These are phyloP conservation scores for Galaxias olidus DNA, from an alignment of 2,797 vertebrate genomes.

Conservation along the genomic window DNA sequence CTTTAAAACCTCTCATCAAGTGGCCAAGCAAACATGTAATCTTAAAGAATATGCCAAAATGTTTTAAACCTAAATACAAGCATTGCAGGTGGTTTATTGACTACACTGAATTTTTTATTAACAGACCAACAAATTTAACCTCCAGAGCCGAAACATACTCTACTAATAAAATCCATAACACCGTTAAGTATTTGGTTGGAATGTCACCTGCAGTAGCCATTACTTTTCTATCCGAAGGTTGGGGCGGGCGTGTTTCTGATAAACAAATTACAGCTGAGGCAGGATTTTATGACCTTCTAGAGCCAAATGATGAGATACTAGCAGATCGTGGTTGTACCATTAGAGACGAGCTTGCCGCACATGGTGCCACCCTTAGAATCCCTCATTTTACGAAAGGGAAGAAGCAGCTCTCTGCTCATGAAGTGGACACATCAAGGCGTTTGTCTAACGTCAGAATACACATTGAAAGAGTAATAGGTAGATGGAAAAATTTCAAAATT, in stretches of 20 bases:
- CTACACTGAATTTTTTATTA: too few species aligned
- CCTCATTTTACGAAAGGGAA: conserved; percentile 19
- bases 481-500: too few species aligned
- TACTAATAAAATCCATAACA: conserved; percentile 15
- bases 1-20: conserved; percentile 8
- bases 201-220: conserved; percentile 10
- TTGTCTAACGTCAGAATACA: conserved; percentile 1
- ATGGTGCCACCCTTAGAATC: conserved; percentile 9
- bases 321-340: background rate
- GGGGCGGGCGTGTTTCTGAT: conserved; percentile 15
- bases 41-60: conserved; percentile 10
- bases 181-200: conserved; percentile 9
- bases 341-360: conserved; percentile 5
- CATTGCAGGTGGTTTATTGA: conserved; percentile 3
- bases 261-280: conserved; percentile 12
- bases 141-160: conserved; percentile 8
- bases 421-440: conserved; percentile 13
- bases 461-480: too few species aligned
- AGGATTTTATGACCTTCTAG: background rate
- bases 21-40: background rate
- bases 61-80: conserved; percentile 5
- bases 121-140: background rate
- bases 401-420: conserved; percentile 24
- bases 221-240: conserved; percentile 13
- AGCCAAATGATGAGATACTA: background rate